Percentiles rank a stretch among this genome's conserved stretches.
Evolutionary conservation across 2,797 vertebrate species (phyloP).

Genomic region (Graptemys geographica): DNA sequence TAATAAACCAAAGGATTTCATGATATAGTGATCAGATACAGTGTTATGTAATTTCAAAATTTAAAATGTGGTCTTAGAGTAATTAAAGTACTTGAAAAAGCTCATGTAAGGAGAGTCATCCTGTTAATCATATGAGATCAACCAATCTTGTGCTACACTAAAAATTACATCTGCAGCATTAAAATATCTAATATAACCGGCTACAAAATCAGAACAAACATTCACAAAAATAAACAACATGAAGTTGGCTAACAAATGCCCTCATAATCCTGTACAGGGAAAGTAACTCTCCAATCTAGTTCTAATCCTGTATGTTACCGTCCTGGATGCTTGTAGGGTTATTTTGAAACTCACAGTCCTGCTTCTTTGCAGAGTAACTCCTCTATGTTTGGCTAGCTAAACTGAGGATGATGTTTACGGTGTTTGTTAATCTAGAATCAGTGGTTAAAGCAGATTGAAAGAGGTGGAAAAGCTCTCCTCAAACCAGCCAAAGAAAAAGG

Average conservation of each 20-base stretch:
- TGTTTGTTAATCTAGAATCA: conserved; percentile 16
- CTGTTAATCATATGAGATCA: neutral
- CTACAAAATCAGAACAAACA: neutral
- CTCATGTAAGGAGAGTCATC: neutral
- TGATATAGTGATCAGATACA: neutral
- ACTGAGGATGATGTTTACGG: neutral
- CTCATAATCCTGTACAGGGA: neutral
- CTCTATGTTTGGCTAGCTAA: neutral
- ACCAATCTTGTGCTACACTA: neutral
- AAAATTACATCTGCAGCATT: neutral
- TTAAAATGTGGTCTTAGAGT: neutral
- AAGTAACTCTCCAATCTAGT: neutral
- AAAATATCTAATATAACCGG: neutral
- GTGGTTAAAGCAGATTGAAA: conserved; percentile 13
- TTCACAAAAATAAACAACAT: neutral
- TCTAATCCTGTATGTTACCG: neutral
- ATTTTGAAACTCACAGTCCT: neutral
- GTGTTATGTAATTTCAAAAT: neutral
- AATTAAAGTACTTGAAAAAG: neutral
- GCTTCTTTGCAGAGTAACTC: neutral
- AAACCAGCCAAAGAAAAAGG: neutral
- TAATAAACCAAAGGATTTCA: neutral
- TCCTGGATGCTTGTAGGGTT: neutral
- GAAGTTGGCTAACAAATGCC: neutral
- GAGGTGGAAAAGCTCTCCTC: neutral